Percentiles rank a stretch among this genome's conserved stretches.
Conservation (phyloP, 1,140 invertebrate genomes). For the Hydropsyche tenuis region DNA sequence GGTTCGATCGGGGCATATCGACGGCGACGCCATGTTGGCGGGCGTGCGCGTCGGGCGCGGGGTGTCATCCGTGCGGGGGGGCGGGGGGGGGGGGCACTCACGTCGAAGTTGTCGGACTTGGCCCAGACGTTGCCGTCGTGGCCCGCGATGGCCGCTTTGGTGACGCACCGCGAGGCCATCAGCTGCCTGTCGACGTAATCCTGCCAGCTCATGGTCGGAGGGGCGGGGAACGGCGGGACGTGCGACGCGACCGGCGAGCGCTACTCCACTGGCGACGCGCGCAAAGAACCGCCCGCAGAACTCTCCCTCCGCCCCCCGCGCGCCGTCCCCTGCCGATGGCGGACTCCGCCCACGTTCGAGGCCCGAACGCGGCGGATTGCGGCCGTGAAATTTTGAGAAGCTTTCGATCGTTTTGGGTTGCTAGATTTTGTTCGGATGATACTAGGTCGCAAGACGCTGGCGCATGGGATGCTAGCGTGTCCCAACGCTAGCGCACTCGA, state of each 20-base stretch:
- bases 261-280: not conserved
- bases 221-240: not conserved
- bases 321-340: not conserved
- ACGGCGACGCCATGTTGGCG: not conserved
- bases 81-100: conserved; percentile 59
- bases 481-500: too few relatives aligned
- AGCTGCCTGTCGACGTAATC: conserved; percentile 98
- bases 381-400: not conserved
- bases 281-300: not conserved
- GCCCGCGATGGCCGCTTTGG: conserved; percentile 92
- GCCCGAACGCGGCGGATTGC: not conserved
- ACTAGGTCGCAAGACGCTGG: too few relatives aligned
- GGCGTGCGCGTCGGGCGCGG: not conserved
- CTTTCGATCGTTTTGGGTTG: too few relatives aligned
- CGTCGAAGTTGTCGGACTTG: conserved; percentile 90
- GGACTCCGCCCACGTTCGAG: not conserved
- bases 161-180: conserved; percentile 89
- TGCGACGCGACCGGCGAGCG: conserved; percentile 45
- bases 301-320: conserved; percentile 1
- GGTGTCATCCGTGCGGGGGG: not conserved
- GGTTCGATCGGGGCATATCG: not conserved
- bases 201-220: conserved; percentile 88
- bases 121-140: conserved; percentile 95
- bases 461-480: too few relatives aligned
- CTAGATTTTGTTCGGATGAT: too few relatives aligned